A percentile compares a stretch with the other conserved stretches of the same genome.
phyloP scores from a whole-genome alignment of 2,797 vertebrate species.

The Artibeus jamaicensis region DNA sequence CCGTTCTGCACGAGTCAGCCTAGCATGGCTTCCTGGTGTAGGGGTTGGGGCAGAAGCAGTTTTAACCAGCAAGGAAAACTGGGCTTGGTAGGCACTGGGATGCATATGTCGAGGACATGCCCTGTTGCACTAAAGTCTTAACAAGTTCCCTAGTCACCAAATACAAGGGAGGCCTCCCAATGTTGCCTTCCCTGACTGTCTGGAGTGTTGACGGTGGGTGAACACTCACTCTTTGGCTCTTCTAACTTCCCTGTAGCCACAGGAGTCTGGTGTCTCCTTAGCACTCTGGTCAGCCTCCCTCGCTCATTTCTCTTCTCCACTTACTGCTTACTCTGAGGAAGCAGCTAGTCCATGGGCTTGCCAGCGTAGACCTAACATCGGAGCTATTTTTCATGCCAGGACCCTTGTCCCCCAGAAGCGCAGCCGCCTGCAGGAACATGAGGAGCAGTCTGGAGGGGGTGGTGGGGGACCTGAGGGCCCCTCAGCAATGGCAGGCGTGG shows the following conservation, averaged over 20 bases:
- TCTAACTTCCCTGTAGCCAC: background rate
- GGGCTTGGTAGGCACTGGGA: background rate
- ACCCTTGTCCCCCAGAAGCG: background rate
- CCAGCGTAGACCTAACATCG: background rate
- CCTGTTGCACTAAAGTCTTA: background rate
- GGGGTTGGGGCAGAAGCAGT: background rate
- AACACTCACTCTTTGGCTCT: background rate
- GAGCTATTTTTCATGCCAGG: background rate
- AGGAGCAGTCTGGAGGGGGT: background rate
- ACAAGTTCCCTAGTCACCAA: background rate
- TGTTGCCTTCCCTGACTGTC: background rate
- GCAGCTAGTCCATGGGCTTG: background rate
- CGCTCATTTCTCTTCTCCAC: background rate
- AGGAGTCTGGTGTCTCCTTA: background rate
- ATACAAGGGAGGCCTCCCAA: background rate
- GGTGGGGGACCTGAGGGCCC: background rate
- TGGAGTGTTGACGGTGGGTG: background rate
- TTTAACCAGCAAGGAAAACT: background rate
- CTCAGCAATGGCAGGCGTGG: rapidly evolving
- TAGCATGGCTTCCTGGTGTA: background rate
- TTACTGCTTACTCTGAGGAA: background rate
- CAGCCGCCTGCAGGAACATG: background rate
- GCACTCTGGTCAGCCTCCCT: background rate
- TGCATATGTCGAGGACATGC: background rate
- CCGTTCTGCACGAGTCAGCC: background rate